Evolutionary conservation across 1,140 invertebrate genomes (phyloP).

Genomic region (Rhagoletis zephyria): DNA sequence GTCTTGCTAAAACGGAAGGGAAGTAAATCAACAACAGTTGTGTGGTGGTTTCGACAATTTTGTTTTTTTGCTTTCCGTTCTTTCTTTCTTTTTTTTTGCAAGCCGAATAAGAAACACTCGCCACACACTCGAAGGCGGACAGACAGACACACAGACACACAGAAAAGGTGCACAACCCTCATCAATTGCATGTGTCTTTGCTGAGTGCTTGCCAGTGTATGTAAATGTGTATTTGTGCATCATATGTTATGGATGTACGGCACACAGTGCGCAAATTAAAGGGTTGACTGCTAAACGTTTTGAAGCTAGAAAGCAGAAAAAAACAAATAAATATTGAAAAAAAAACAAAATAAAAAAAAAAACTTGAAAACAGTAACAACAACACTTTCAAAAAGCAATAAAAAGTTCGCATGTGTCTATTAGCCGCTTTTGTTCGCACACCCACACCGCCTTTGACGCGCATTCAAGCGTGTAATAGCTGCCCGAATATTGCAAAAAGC

Average conservation of each 20-base stretch:
- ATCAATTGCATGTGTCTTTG: background rate
- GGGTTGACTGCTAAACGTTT: background rate
- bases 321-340: background rate
- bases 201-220: background rate
- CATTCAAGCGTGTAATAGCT: background rate
- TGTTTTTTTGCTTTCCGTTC: background rate
- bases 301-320: background rate
- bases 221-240: background rate
- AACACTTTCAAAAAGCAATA: background rate
- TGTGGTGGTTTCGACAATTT: constrained; percentile 28
- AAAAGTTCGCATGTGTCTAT: background rate
- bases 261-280: background rate
- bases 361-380: background rate
- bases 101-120: constrained; percentile 23
- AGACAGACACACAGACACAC: background rate
- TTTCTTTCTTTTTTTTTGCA: constrained; percentile 29
- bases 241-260: background rate
- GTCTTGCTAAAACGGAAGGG: background rate
- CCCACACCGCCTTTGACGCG: background rate
- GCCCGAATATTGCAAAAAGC: background rate
- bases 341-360: background rate
- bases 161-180: constrained; percentile 45
- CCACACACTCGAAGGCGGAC: background rate
- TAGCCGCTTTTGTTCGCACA: background rate
- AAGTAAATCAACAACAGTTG: constrained; percentile 49